Percentiles rank a stretch among this genome's conserved stretches.
phyloP scores from a whole-genome alignment of 2,113 vertebrate genomes.

The Muntiacus reevesi region DNA sequence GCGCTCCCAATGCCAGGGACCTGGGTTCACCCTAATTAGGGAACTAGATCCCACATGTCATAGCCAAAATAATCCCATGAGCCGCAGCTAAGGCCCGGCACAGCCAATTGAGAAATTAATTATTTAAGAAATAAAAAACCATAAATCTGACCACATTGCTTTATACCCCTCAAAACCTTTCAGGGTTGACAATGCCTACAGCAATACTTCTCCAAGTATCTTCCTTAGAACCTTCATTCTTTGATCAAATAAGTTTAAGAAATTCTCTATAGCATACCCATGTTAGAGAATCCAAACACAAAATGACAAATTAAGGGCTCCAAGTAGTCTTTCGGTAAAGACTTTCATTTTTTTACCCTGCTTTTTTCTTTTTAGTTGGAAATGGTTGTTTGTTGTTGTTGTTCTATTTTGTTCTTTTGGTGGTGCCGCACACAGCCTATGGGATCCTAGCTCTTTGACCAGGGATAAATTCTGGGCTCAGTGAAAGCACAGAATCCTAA shows the following conservation, averaged over 20 bases:
- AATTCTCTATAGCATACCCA: neutral
- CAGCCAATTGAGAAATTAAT: neutral
- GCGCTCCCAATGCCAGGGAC: neutral
- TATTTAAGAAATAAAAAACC: neutral
- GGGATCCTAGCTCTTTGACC: neutral
- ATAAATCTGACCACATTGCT: neutral
- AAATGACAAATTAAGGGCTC: neutral
- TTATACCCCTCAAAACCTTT: neutral
- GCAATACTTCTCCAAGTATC: neutral
- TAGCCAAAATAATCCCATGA: neutral
- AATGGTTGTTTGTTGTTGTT: neutral
- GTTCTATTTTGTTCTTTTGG: neutral
- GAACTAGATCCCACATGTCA: neutral
- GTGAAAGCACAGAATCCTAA: neutral
- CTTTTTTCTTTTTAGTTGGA: neutral
- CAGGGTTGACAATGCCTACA: neutral
- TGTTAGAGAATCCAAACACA: neutral
- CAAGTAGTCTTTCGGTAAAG: neutral
- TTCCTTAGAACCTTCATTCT: neutral
- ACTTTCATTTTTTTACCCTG: neutral
- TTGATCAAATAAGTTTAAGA: neutral
- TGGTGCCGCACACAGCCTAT: neutral
- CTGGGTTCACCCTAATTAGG: neutral
- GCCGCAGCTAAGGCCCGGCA: neutral
- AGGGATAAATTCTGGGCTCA: neutral